Conservation (phyloP, 2,888 invertebrate genomes). For the Sphaerophoria rueppellii region DNA sequence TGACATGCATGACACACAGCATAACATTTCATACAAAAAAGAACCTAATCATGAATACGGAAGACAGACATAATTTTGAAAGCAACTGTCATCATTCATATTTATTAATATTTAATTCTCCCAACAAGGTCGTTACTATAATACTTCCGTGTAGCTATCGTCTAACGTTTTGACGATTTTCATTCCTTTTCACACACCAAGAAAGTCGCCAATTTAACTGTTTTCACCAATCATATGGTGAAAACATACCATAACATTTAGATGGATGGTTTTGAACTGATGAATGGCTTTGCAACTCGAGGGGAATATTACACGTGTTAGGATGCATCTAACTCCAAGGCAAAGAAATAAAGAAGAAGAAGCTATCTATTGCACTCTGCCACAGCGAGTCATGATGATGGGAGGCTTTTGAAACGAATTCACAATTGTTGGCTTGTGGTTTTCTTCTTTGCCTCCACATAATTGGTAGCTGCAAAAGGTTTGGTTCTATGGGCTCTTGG, state of each 20-base stretch:
- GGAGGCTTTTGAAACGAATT: conserved; percentile 53
- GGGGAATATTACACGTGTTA: conserved; percentile 36
- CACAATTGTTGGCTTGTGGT: conserved; percentile 60
- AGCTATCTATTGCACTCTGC: conserved; percentile 44
- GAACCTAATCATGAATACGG: conserved; percentile 4
- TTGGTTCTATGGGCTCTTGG: conserved; percentile 28
- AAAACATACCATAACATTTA: conserved; percentile 21
- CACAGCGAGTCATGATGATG: neutral
- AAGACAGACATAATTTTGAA: conserved; percentile 25
- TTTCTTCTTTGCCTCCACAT: conserved; percentile 46
- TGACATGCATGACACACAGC: neutral
- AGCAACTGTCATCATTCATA: conserved; percentile 22
- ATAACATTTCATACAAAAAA: neutral
- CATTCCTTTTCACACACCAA: neutral
- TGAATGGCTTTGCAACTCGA: conserved; percentile 47
- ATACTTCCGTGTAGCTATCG: conserved; percentile 16
- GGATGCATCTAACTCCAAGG: conserved; percentile 7
- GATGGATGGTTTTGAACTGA: conserved; percentile 33
- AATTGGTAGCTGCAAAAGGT: conserved; percentile 60
- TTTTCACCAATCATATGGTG: conserved; percentile 23
- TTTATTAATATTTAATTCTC: conserved; percentile 31
- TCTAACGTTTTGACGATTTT: conserved; percentile 6
- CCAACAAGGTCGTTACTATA: conserved; percentile 13
- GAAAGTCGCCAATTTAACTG: conserved; percentile 10
- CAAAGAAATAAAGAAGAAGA: conserved; percentile 8